These are phyloP conservation scores for Odocoileus hemionus DNA, from an alignment of 2,113 vertebrate species.

Conservation along the genomic window DNA sequence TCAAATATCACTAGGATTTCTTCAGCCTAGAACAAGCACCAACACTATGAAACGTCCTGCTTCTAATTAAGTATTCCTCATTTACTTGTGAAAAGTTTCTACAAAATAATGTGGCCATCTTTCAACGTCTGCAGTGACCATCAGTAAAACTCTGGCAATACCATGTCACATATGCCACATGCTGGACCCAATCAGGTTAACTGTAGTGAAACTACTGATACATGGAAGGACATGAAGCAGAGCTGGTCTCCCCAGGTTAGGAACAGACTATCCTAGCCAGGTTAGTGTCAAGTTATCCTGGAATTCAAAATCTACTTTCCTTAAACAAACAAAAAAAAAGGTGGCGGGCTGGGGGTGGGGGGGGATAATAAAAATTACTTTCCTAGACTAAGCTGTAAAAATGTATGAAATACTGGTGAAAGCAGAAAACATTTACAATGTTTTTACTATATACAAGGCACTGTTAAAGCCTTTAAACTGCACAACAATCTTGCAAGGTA, in stretches of 20 bases:
- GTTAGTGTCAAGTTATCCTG: not conserved
- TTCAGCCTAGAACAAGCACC: not conserved
- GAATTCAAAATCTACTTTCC: not conserved
- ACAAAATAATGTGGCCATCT: not conserved
- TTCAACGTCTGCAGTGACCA: not conserved
- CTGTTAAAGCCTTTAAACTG: not conserved
- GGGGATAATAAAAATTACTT: not conserved
- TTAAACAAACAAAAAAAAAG: not conserved
- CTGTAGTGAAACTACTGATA: not conserved
- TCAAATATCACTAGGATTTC: not conserved
- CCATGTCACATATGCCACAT: too few species aligned
- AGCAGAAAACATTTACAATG: not conserved
- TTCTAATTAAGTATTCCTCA: not conserved
- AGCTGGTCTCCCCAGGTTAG: not conserved
- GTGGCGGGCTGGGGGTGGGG: fast-evolving
- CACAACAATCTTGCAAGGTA: not conserved
- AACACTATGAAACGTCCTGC: not conserved
- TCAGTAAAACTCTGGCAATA: not conserved
- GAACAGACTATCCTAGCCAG: not conserved
- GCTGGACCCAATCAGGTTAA: not conserved
- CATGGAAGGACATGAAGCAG: not conserved
- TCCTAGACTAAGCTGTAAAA: not conserved
- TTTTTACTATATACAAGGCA: not conserved
- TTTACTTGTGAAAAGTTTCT: constrained; percentile 15
- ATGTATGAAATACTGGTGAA: not conserved